Percentiles rank a stretch among this genome's conserved stretches.
phyloP scores from a whole-genome alignment of 2,113 vertebrate genomes.

The Loxodonta africana region DNA sequence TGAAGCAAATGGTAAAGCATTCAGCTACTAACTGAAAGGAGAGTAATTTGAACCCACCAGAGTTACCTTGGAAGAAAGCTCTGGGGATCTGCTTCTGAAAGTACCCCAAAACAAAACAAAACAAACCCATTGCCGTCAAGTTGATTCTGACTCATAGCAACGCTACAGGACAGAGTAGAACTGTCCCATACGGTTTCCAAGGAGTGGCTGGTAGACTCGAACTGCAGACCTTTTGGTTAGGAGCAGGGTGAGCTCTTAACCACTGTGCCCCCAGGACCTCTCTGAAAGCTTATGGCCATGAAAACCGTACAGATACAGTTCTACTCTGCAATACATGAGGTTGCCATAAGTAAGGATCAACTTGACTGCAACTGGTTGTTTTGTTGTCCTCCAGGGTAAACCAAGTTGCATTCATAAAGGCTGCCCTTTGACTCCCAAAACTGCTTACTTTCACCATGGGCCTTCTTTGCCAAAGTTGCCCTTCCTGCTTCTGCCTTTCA shows the following conservation, averaged over 20 bases:
- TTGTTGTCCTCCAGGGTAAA: background rate
- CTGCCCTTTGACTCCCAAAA: background rate
- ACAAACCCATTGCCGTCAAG: no score
- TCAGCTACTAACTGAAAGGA: background rate
- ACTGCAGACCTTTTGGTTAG: no score
- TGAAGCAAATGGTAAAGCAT: background rate
- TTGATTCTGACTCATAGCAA: no score
- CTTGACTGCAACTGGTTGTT: background rate
- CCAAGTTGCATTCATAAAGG: background rate
- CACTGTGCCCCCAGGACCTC: no score
- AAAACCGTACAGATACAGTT: background rate
- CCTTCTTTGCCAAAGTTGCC: background rate
- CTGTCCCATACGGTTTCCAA: no score
- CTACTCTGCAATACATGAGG: no score
- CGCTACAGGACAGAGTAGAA: no score
- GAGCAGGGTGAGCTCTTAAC: no score
- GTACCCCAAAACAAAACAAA: no score
- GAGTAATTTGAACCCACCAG: background rate
- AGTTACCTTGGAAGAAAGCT: background rate
- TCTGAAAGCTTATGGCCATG: background rate
- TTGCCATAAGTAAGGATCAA: background rate
- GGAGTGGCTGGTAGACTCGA: no score
- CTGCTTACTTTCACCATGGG: rapidly evolving
- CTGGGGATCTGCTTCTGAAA: background rate
- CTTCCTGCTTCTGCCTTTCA: background rate